phyloP scores from a whole-genome alignment of 35 echinoderm and acorn worm genomes.

The Heliocidaris tuberculata region DNA sequence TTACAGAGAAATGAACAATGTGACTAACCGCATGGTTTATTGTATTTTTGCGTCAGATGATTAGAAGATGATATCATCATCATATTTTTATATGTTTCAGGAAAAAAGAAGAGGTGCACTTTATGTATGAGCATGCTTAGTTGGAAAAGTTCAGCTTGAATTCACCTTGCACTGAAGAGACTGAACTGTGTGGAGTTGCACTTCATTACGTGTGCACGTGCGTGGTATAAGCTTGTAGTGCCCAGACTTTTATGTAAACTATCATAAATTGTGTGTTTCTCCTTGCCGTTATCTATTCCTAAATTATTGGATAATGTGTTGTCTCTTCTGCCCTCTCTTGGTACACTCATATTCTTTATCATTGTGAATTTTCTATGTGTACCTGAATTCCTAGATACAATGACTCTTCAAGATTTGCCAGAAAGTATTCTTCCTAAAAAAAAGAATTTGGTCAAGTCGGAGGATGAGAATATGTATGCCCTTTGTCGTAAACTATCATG shows the following conservation, averaged over 20 bases:
- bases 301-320: neutral
- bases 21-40: neutral
- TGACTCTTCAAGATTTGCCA: neutral
- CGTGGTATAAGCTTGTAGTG: too few relatives aligned
- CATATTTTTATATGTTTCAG: neutral
- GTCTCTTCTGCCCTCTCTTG: neutral
- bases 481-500: neutral
- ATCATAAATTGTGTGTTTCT: neutral
- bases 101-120: neutral
- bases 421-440: neutral
- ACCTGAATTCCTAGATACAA: neutral
- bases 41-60: neutral
- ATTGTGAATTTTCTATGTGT: neutral
- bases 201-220: too few relatives aligned
- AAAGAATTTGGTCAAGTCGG: neutral
- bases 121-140: neutral
- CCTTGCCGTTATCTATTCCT: neutral
- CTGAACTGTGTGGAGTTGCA: too few relatives aligned
- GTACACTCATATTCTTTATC: too few relatives aligned
- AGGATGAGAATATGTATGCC: neutral
- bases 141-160: neutral
- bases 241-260: too few relatives aligned
- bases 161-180: too few relatives aligned
- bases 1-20: neutral
- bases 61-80: neutral